Evolutionary conservation across 2,797 vertebrate species (phyloP).

Genomic region (Darevskia mixta): DNA sequence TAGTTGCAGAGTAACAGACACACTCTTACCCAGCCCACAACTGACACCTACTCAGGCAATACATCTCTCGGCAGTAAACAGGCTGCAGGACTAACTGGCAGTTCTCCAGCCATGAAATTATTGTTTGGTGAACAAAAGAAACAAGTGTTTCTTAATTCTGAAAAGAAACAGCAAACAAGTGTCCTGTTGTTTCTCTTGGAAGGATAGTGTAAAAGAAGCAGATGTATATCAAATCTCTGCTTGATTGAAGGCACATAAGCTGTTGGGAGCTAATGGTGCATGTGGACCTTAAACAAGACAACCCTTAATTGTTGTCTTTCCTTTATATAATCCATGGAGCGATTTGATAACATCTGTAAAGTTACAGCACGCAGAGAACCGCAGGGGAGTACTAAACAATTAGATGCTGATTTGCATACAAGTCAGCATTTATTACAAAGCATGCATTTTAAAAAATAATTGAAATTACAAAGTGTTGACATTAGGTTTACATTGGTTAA

Average conservation of each 20-base stretch:
- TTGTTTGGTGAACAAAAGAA: slow-evolving; percentile 39
- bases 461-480: slow-evolving; percentile 32
- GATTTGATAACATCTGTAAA: slow-evolving; percentile 43
- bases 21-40: slow-evolving; percentile 36
- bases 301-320: slow-evolving; percentile 11
- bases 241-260: slow-evolving; percentile 25
- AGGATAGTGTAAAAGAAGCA: slow-evolving; percentile 28
- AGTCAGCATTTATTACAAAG: slow-evolving; percentile 17
- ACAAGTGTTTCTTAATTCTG: slow-evolving; percentile 48
- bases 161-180: slow-evolving; percentile 51
- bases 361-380: slow-evolving; percentile 31
- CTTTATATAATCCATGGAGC: slow-evolving; percentile 16
- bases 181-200: slow-evolving; percentile 39
- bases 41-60: slow-evolving; percentile 44
- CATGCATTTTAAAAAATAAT: background rate
- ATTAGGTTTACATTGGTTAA: slow-evolving; percentile 20
- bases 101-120: slow-evolving; percentile 47
- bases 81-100: slow-evolving; percentile 13
- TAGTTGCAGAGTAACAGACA: slow-evolving; percentile 27
- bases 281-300: slow-evolving; percentile 33
- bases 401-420: slow-evolving; percentile 30
- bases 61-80: slow-evolving; percentile 41
- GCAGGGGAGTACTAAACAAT: slow-evolving; percentile 6
- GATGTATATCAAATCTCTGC: slow-evolving; percentile 40
- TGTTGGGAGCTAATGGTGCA: slow-evolving; percentile 12